These are phyloP conservation scores for Tholera decimalis DNA, from an alignment of 2,888 invertebrate genomes.

Conservation along the genomic window DNA sequence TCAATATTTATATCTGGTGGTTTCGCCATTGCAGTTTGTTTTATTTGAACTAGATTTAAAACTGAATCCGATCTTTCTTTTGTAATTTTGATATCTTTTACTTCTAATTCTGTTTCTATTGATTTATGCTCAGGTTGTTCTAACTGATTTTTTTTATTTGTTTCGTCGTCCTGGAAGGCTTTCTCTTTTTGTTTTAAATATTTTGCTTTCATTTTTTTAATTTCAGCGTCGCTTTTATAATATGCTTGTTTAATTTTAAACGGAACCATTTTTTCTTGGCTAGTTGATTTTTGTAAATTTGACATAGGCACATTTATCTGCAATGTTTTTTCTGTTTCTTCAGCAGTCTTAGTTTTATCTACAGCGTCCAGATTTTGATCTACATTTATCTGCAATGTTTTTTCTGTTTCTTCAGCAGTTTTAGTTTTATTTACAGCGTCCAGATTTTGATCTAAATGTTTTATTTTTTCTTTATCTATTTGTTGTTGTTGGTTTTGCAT, in stretches of 20 bases:
- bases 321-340: background rate
- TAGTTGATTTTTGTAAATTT: conserved; percentile 1
- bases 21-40: conserved; percentile 55
- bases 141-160: background rate
- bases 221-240: background rate
- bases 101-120: conserved; percentile 46
- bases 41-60: conserved; percentile 70
- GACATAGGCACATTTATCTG: background rate
- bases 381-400: background rate
- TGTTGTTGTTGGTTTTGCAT: background rate
- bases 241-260: background rate
- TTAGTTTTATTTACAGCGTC: too few species aligned
- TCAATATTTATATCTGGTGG: background rate
- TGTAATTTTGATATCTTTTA: conserved; percentile 67
- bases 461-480: background rate
- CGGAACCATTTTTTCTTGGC: background rate
- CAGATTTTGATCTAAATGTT: too few species aligned
- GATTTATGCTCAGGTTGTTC: background rate
- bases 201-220: conserved; percentile 19
- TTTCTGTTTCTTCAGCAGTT: background rate
- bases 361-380: too few species aligned
- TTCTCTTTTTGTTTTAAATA: conserved; percentile 11
- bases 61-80: conserved; percentile 65
- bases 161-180: too few species aligned
- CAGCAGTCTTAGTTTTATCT: background rate